Percentiles rank a stretch among this genome's conserved stretches.
Evolutionary conservation across 2,797 vertebrate genomes (phyloP).

Genomic region (Gallinago nigripennis): DNA sequence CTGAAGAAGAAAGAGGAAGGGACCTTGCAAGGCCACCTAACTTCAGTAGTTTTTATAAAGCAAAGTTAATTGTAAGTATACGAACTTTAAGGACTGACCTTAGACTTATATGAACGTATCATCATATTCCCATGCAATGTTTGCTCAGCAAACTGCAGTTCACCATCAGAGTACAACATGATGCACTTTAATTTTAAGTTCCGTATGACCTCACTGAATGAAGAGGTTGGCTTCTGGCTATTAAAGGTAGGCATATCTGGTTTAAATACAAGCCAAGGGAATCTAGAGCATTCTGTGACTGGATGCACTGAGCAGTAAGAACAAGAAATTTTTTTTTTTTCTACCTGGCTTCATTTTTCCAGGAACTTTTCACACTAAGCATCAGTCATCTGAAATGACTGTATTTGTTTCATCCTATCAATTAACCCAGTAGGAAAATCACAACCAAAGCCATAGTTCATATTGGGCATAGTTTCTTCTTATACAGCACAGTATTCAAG

Average conservation of each 20-base stretch:
- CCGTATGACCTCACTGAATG: not conserved
- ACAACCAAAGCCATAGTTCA: not conserved
- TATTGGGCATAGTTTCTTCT: not conserved
- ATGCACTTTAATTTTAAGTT: not conserved
- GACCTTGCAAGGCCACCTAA: not conserved
- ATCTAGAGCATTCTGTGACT: not conserved
- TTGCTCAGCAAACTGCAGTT: not conserved
- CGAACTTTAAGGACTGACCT: not conserved
- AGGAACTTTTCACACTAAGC: not conserved
- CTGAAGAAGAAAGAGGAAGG: not conserved
- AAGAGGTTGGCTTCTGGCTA: not conserved
- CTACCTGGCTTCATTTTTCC: not conserved
- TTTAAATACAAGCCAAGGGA: not conserved
- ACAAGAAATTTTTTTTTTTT: not conserved
- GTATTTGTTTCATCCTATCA: not conserved
- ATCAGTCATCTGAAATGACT: not conserved
- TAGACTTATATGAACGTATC: rapidly evolving
- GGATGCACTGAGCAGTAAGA: not conserved
- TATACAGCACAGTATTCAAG: not conserved
- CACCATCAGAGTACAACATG: not conserved
- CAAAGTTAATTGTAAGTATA: not conserved
- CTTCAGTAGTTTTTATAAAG: not conserved
- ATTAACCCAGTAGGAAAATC: not conserved
- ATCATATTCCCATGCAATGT: not conserved
- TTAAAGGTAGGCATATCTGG: not conserved